phyloP scores from a whole-genome alignment of 2,888 invertebrate species.

The Pristionchus maxplancki region DNA sequence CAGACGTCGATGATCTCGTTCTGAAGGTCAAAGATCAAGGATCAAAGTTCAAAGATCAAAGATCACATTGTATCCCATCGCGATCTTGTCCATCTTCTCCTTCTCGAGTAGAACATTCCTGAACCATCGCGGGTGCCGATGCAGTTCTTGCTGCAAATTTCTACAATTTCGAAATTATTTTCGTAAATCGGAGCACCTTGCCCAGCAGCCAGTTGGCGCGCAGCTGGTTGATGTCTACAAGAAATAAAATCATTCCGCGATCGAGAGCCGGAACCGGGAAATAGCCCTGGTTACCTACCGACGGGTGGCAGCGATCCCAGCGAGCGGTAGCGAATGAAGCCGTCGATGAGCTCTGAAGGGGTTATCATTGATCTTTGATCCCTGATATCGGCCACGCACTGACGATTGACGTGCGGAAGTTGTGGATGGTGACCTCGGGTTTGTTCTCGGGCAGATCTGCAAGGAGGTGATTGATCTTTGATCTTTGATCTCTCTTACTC shows the following conservation, averaged over 20 bases:
- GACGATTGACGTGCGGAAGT: slow-evolving; percentile 6
- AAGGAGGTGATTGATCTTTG: neutral
- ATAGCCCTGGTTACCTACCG: neutral
- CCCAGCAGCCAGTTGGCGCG: slow-evolving; percentile 24
- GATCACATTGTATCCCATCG: neutral
- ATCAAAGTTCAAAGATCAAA: neutral
- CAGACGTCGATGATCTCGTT: neutral
- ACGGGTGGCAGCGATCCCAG: neutral
- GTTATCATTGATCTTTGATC: neutral
- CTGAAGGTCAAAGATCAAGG: neutral
- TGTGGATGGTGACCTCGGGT: slow-evolving; percentile 28
- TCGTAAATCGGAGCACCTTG: neutral
- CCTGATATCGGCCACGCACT: neutral
- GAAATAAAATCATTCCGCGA: neutral
- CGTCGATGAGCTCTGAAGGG: slow-evolving; percentile 10
- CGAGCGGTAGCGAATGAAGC: slow-evolving; percentile 21
- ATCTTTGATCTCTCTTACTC: neutral
- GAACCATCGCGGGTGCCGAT: neutral
- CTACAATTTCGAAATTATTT: neutral
- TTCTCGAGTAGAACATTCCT: neutral
- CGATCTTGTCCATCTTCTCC: neutral
- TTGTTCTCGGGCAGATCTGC: neutral
- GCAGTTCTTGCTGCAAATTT: neutral
- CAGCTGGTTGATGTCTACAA: slow-evolving; percentile 32
- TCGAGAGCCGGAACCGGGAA: neutral